phyloP scores from a whole-genome alignment of 2,797 vertebrate genomes.

The Naso thynnoides region DNA sequence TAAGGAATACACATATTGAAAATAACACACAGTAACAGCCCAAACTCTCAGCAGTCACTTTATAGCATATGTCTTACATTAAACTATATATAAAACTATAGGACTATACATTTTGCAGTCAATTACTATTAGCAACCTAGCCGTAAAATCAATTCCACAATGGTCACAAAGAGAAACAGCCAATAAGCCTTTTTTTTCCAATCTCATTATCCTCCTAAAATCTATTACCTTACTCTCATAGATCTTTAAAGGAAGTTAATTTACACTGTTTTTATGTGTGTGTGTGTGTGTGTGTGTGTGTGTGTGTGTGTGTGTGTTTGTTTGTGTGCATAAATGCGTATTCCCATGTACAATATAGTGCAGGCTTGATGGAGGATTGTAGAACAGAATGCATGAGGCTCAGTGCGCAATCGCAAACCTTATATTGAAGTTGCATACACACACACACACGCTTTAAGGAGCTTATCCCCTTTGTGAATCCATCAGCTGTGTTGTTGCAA shows the following conservation, averaged over 20 bases:
- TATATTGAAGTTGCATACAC: constrained; percentile 34
- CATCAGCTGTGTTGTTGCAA: constrained; percentile 64
- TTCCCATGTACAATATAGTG: constrained; percentile 33
- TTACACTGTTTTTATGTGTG: background rate
- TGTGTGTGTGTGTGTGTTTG: background rate
- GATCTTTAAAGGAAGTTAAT: constrained; percentile 32
- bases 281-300: constrained; percentile 2
- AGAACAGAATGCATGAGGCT: constrained; percentile 31
- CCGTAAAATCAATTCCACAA: constrained; percentile 55
- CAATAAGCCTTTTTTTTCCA: constrained; percentile 33
- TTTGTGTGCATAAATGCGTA: constrained; percentile 10
- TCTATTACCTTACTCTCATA: constrained; percentile 41
- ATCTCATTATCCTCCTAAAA: constrained; percentile 60
- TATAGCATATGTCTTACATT: constrained; percentile 22
- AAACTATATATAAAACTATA: background rate
- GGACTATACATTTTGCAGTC: constrained; percentile 23
- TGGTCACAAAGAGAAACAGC: constrained; percentile 52
- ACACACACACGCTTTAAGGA: constrained; percentile 45
- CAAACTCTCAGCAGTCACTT: background rate
- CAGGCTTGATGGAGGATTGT: constrained; percentile 54
- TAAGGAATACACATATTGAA: background rate
- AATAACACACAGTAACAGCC: background rate
- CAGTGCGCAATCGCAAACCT: constrained; percentile 41
- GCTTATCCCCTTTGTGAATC: constrained; percentile 66
- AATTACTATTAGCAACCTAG: constrained; percentile 42